Percentiles rank a stretch among this genome's conserved stretches.
These are phyloP conservation scores for Rhingia rostrata DNA, from an alignment of 2,888 invertebrate species.

Conservation along the genomic window DNA sequence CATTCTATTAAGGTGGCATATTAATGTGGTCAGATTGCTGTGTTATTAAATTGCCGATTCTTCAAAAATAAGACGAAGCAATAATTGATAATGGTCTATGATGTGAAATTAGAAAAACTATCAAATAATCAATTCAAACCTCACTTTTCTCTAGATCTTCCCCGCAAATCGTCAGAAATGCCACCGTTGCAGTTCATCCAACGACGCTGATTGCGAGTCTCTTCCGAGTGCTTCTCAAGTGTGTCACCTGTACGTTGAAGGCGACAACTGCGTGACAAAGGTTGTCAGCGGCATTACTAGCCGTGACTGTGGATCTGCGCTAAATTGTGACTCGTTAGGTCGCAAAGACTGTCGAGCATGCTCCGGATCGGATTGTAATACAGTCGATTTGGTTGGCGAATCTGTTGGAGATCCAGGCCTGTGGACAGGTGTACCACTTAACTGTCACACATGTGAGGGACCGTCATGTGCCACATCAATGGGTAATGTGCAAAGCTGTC, in stretches of 20 bases:
- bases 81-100: too few relatives aligned
- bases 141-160: slow-evolving; percentile 42
- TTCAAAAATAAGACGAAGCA: too few relatives aligned
- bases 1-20: too few relatives aligned
- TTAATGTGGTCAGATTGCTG: too few relatives aligned
- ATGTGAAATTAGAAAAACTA: too few relatives aligned
- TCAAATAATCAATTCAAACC: too few relatives aligned
- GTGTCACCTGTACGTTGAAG: slow-evolving; percentile 72
- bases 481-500: slow-evolving; percentile 48
- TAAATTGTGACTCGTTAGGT: slow-evolving; percentile 63
- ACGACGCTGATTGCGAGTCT: slow-evolving; percentile 68
- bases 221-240: slow-evolving; percentile 41
- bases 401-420: slow-evolving; percentile 72
- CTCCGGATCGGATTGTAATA: slow-evolving; percentile 63
- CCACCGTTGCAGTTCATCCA: slow-evolving; percentile 74
- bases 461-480: slow-evolving; percentile 59
- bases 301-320: slow-evolving; percentile 75
- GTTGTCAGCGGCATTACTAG: slow-evolving; percentile 67
- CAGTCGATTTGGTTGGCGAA: slow-evolving; percentile 48
- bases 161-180: slow-evolving; percentile 75
- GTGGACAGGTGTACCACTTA: slow-evolving; percentile 76
- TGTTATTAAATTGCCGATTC: too few relatives aligned
- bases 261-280: slow-evolving; percentile 75
- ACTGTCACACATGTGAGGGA: slow-evolving; percentile 75
- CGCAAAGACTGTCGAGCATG: slow-evolving; percentile 74